Conservation (phyloP, 2,113 vertebrate species). For the Cavia aperea region DNA sequence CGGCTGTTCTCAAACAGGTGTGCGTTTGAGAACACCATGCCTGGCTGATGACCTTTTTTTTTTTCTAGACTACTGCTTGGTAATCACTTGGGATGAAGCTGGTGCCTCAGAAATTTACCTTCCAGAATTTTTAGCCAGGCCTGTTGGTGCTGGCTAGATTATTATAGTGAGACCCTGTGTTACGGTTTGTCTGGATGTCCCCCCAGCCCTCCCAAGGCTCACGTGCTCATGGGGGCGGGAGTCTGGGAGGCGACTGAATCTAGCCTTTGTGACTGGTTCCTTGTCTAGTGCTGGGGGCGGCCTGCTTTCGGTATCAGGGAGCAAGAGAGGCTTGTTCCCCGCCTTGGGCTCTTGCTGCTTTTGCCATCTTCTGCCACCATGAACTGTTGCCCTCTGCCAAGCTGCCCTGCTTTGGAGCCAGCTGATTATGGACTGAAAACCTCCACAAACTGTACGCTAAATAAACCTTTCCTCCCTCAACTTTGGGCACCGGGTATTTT, state of each 20-base stretch:
- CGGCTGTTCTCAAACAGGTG: no score
- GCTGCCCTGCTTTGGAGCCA: background rate
- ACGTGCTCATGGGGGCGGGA: no score
- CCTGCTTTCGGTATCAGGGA: background rate
- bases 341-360: background rate
- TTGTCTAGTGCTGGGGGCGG: no score
- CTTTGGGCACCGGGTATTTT: background rate
- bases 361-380: no score
- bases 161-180: background rate
- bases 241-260: no score
- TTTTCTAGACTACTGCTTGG: background rate
- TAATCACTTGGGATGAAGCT: background rate
- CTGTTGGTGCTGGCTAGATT: background rate
- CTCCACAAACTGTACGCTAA: background rate
- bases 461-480: background rate
- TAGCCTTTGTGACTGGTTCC: no score
- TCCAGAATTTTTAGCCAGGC: background rate
- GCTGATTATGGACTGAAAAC: background rate
- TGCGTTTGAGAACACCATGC: no score
- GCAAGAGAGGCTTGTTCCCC: background rate
- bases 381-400: background rate
- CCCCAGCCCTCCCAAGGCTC: no score
- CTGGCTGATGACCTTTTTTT: no score
- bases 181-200: no score
- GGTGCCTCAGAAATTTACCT: background rate